Evolutionary conservation across 2,797 vertebrate species (phyloP).

Genomic region (Menidia menidia): DNA sequence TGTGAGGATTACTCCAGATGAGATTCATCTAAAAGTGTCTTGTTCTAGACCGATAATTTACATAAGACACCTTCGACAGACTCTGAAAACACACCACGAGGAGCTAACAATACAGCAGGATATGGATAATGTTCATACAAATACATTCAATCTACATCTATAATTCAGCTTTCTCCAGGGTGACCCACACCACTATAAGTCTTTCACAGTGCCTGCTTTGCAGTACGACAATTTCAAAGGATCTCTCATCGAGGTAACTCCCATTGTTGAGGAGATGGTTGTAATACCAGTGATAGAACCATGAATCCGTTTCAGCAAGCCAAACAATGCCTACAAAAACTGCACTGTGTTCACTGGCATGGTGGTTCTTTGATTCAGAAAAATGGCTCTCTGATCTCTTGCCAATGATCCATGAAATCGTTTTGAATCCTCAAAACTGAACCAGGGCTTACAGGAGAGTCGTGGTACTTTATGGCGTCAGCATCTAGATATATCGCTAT

Average conservation of each 20-base stretch:
- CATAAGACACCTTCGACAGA: slow-evolving; percentile 23
- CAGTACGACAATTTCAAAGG: slow-evolving; percentile 34
- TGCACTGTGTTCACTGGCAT: slow-evolving; percentile 24
- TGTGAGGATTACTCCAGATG: background rate
- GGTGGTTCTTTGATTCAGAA: slow-evolving; percentile 50
- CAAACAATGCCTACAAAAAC: slow-evolving; percentile 45
- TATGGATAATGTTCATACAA: slow-evolving; percentile 24
- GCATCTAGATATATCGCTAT: slow-evolving; percentile 32
- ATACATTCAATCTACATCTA: slow-evolving; percentile 28
- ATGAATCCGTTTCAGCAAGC: slow-evolving; percentile 32
- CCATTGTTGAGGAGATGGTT: slow-evolving; percentile 16
- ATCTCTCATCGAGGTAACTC: slow-evolving; percentile 26
- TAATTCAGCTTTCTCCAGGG: slow-evolving; percentile 29
- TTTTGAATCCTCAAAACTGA: slow-evolving; percentile 58
- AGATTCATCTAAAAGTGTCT: slow-evolving; percentile 4
- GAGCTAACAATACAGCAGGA: slow-evolving; percentile 27
- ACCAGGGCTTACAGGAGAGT: slow-evolving; percentile 51
- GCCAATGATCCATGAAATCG: slow-evolving; percentile 58
- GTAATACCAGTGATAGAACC: slow-evolving; percentile 27
- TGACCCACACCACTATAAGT: slow-evolving; percentile 11
- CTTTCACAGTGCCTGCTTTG: slow-evolving; percentile 34
- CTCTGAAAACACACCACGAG: slow-evolving; percentile 25
- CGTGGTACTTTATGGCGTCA: slow-evolving; percentile 44
- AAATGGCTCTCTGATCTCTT: slow-evolving; percentile 51
- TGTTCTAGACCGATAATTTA: slow-evolving; percentile 3